Conservation (phyloP, 2,113 vertebrate species). For the Uria aalge region DNA sequence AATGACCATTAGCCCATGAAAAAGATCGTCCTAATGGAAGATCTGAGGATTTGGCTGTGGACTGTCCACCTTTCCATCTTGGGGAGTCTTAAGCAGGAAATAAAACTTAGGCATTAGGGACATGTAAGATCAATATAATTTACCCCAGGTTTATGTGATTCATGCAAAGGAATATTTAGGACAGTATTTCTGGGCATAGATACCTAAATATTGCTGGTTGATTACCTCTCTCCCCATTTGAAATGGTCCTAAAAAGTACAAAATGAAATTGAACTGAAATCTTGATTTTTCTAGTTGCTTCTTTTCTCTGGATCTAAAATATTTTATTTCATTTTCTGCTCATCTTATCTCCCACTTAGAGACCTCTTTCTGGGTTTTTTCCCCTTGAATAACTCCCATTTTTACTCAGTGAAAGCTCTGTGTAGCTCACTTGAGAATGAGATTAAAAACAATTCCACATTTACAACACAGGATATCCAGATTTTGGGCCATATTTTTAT, state of each 20-base stretch:
- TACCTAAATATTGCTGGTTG: neutral
- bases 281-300: neutral
- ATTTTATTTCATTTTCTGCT: neutral
- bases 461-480: neutral
- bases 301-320: neutral
- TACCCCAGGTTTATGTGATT: neutral
- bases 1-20: neutral
- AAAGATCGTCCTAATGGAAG: neutral
- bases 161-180: neutral
- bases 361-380: neutral
- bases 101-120: neutral
- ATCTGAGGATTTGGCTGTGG: neutral
- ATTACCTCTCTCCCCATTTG: neutral
- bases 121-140: no score
- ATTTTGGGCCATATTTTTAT: neutral
- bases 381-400: neutral
- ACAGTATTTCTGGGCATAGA: neutral
- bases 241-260: neutral
- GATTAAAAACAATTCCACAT: neutral
- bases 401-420: neutral
- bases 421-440: neutral
- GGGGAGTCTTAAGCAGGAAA: neutral
- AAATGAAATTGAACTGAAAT: neutral
- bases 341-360: neutral
- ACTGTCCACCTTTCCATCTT: neutral